Base-by-base conservation (phyloP, 37 sponge, comb jelly and placozoan species). In the Cladorhizidae sp. region DNA sequence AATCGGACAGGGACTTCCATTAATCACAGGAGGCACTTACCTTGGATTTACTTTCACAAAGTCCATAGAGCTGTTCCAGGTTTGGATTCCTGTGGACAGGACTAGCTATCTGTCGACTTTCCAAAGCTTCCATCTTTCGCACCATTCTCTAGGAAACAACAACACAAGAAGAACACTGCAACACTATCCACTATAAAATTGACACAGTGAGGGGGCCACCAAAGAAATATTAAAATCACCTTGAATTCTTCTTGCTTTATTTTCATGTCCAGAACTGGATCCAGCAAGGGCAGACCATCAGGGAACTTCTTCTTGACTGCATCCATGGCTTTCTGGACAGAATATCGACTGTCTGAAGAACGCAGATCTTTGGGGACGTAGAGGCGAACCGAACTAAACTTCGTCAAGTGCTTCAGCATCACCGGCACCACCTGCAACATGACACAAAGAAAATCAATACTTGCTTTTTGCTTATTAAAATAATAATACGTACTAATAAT, bases 221-320 rank as follows among this genome's bases (percentile, higher is more conserved):
- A n/a, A n/a, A n/a, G n/a, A 45, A 45, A 45, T 45, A 45, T 9
- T 9, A 45, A 45, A 45, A 35, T 3, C 1, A 45, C 72, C 72
- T 74, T 74, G 28, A 74, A 74, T 17, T 74, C 74, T 20, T 74
- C 43, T 9, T 39, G 23, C 35, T 74, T 74, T 51, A 74, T 74
- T 31, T 74, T 74, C 74, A 74, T 74, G 31, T 74, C 74, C 71
- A 87, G 79, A 31, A 91, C 81, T 8, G 99, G 99, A 72, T 98
- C 96, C 42, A 98, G 85, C 25, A 85, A 80, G 14, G 99, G 95
- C 8, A 96, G 73, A 0, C 92, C 95, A 54, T 92, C 86, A 18
- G 92, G 86, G 79, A 98, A 98, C 50, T 93, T 80, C 67, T 89
- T 88, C 89, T 81, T 54, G 1, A 98, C 97, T 62, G 92, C 99